Evolutionary conservation across 1,140 invertebrate genomes (phyloP), one percentile per base, ranked within the genome.

Genomic region (Halesus radiatus): DNA sequence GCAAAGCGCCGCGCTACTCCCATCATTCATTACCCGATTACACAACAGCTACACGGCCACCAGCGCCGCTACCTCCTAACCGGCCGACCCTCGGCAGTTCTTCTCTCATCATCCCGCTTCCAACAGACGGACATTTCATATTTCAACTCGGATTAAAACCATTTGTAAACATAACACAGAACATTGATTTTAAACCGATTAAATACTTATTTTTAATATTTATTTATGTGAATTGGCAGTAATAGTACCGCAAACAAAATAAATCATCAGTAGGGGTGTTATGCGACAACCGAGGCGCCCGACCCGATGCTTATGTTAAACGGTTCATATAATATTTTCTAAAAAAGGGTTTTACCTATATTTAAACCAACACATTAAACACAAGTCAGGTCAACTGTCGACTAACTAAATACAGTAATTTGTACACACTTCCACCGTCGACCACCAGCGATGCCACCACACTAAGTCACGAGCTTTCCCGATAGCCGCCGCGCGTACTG

Each of bases 321-420:
- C 23, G 62, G 16, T n/a, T 26, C 13, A 66, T 66, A 66, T 29
- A 66, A 66, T 66, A n/a, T 45, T 66, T 66, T 66, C 62, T 66
- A 66, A 66, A 66, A 64, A 26, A 26, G n/a, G 62, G 23, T 66
- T 66, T 66, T 66, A 66, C 62, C 62, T 66, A 66, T 66, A 64
- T 37, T 66, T 66, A 26, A 66, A 66, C 62, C 62, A 66, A 29
- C 62, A 66, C 62, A 29, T 29, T 26, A 6, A n/a, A 66, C 62
- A 26, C 62, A 15, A 66, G 62, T 66, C 62, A 32, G 29, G 62
- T 26, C 23, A 66, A 29, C 26, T 29, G 62, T 66, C 62, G 23
- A 66, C 29, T 16, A 66, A 66, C 23, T 66, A 66, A 26, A 22
- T 26, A 45, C 37, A 37, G 29, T 66, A 18, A 29, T 66, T 66